Evolutionary conservation across 2,797 vertebrate genomes (phyloP).

Genomic region (Microcaecilia unicolor): DNA sequence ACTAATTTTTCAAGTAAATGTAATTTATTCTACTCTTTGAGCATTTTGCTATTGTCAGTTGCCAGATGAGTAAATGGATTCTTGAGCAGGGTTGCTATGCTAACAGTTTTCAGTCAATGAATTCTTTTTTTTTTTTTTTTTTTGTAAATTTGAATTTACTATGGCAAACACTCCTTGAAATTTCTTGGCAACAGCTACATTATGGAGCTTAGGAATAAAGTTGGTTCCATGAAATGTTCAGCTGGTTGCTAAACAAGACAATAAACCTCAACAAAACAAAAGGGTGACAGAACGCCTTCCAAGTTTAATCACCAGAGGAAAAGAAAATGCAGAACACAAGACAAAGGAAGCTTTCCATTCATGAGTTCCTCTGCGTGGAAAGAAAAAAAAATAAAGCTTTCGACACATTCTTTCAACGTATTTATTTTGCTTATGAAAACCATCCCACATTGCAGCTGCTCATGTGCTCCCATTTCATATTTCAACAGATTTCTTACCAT

Average conservation of each 20-base stretch:
- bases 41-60: constrained; percentile 19
- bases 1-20: no score
- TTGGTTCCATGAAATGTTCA: constrained; percentile 23
- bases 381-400: no score
- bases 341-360: constrained; percentile 5
- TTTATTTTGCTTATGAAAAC: no score
- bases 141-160: constrained; percentile 26
- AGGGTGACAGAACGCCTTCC: constrained; percentile 26
- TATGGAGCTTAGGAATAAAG: constrained; percentile 27
- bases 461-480: no score
- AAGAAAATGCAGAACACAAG: not conserved
- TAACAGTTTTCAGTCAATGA: constrained; percentile 37
- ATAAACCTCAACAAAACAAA: constrained; percentile 18
- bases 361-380: not conserved
- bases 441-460: no score
- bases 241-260: constrained; percentile 11
- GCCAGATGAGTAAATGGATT: constrained; percentile 34
- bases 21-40: no score
- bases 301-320: constrained; percentile 9
- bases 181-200: constrained; percentile 43
- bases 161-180: constrained; percentile 33
- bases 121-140: no score
- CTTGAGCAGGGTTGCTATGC: constrained; percentile 34
- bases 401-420: no score
- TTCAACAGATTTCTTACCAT: no score